Evolutionary conservation across 2,888 invertebrate species (phyloP), one percentile per base, ranked within the genome.

Genomic region (Brachypalpus laphriformis): DNA sequence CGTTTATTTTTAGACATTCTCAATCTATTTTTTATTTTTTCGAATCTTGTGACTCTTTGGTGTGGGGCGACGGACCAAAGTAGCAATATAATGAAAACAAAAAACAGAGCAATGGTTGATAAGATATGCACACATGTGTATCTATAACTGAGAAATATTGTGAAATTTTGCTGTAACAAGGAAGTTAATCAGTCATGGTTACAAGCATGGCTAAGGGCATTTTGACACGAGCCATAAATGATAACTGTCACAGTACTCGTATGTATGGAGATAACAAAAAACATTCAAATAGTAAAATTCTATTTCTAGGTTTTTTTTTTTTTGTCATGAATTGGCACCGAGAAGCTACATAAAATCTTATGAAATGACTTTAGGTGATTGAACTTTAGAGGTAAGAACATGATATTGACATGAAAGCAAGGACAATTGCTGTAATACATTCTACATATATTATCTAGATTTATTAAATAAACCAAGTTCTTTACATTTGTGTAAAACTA

Each of bases 1-100:
- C 16, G 25, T 40, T 20, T 71, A 71, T 71, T 71, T 71, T 59
- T 71, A 59, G 56, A 56, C 20, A 20, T 25, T 40, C 16, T n/a
- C 45, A 45, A 57, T 47, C 16, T 42, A 31, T 42, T 42, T 56
- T 31, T 9, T 40, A 22, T 49, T 9, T 16, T 66, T 37, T 51
- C 20, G 6, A 47, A 22, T 34, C 65, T 65, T 65, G 49, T 65
- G 49, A 65, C 65, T 65, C 11, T 42, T 47, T 5, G 5, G 31
- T 9, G 34, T 34, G 9, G 51, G 9, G 34, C n/a, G n/a, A n/a
- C n/a, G 22, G 3, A 40, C 14, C 1, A 40, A 14, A 40, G 40
- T 40, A 45, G 14, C 8, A 16, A 25, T 37, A 37, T 18, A 49
- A 65, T n/a, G 16, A 18, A 9, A 16, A 59, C n/a, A 61, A 11